Base-by-base conservation (phyloP, 2,888 invertebrate genomes). In the Lissocephala sabroskyi region DNA sequence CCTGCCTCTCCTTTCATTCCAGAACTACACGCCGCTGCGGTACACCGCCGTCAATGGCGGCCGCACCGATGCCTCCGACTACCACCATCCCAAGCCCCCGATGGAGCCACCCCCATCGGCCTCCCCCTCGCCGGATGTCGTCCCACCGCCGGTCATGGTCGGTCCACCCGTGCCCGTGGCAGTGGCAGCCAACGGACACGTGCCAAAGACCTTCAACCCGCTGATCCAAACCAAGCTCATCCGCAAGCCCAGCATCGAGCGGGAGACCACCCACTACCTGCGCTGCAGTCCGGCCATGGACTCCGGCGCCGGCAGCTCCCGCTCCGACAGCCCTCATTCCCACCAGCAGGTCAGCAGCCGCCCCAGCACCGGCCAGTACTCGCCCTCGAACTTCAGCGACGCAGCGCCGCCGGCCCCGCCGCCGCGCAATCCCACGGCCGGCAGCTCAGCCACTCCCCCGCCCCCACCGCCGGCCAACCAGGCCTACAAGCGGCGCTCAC, bases 221-320 rank as follows among this genome's bases (percentile, higher is more conserved):
- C 87, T 88, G 43, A 85, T 90, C 52, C 86, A 88, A 68, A 89
- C 90, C 52, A 94, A 95, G 84, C 87, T 95, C 40, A 94, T 92
- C 60, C 89, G 95, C 43, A 95, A 95, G 82, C 94, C 95, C 30
- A 95, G 95, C 84, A 88, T 96, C 61, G 96, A 96, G 85, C 88
- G 94, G 41, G 95, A 95, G 82, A 85, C 92, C 50, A 85, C 92
- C 50, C 90, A 82, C 54, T 84, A 82, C 65, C 90, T 92, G 65
- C 89, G 94, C 54, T 92, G 93, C 42, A 95, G 95, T 81, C 95
- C 96, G 6, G 94, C 94, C 14, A 86, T 95, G 52, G 95, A 95
- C 80, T 94, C 93, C 45, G 95, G 94, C 13, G 94, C 94, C 10
- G 94, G 94, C 41, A 94, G 94, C 79, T 94, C 94, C 36, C 88